These are phyloP conservation scores for Dolichallabes microphthalmus DNA, from an alignment of 2,113 vertebrate genomes.

Conservation along the genomic window DNA sequence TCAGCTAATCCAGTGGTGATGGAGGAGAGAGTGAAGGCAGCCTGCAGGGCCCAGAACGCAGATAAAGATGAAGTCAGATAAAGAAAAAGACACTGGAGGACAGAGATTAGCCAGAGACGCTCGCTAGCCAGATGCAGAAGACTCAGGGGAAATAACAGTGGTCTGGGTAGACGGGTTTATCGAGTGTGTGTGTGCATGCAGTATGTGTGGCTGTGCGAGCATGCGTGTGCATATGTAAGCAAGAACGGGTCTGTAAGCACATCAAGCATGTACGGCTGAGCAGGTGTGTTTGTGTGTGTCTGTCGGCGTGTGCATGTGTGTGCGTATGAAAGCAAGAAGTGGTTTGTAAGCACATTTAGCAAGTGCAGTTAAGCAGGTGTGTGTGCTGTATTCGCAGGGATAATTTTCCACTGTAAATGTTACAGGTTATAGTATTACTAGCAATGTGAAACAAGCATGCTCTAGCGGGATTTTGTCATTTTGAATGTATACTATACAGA, in stretches of 20 bases:
- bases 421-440: not conserved
- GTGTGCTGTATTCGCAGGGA: not conserved
- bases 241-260: slow-evolving; percentile 1
- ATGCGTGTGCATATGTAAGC: not conserved
- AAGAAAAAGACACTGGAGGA: slow-evolving; percentile 25
- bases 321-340: not conserved
- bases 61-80: slow-evolving; percentile 46
- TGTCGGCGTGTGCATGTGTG: not conserved
- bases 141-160: slow-evolving; percentile 16
- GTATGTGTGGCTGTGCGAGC: not conserved
- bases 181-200: not conserved
- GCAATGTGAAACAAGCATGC: no score
- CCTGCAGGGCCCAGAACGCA: slow-evolving; percentile 18
- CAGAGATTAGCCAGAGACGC: slow-evolving; percentile 31
- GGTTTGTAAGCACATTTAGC: not conserved
- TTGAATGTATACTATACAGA: not conserved
- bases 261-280: not conserved
- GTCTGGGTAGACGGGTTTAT: not conserved
- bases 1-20: slow-evolving; percentile 45
- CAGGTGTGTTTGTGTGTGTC: not conserved
- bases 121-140: not conserved
- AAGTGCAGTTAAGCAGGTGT: not conserved
- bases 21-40: slow-evolving; percentile 7
- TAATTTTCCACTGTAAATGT: not conserved
- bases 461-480: not conserved